Evolutionary conservation across 1,140 invertebrate genomes (phyloP).

Genomic region (Drosophila bifasciata): DNA sequence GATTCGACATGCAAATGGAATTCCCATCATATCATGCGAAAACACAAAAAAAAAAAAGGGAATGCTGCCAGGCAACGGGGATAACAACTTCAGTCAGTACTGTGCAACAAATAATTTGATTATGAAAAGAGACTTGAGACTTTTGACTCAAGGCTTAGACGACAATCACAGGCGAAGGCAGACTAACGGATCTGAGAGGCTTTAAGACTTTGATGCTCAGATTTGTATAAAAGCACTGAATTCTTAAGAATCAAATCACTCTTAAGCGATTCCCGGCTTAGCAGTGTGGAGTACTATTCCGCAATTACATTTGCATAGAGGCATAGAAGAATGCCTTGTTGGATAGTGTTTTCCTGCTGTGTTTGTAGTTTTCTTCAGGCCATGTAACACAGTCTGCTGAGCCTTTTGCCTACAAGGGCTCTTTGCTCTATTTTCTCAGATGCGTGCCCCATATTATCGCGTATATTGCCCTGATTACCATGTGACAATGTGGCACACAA

Average conservation of each 20-base stretch:
- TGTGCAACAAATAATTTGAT: conserved; percentile 1
- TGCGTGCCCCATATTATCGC: conserved; percentile 57
- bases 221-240: too few relatives aligned
- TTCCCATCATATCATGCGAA: background rate
- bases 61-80: conserved; percentile 2
- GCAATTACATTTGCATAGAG: conserved; percentile 15
- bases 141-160: background rate
- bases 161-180: background rate
- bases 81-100: conserved; percentile 7
- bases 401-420: conserved; percentile 38
- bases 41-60: background rate
- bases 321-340: background rate
- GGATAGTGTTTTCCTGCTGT: conserved; percentile 3
- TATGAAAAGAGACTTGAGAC: background rate
- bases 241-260: too few relatives aligned
- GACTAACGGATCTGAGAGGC: too few relatives aligned
- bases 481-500: conserved; percentile 74
- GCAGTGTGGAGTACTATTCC: background rate
- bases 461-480: conserved; percentile 68
- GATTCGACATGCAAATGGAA: conserved; percentile 46
- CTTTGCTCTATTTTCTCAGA: conserved; percentile 22
- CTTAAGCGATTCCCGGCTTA: background rate
- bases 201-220: too few relatives aligned
- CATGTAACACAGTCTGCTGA: conserved; percentile 24
- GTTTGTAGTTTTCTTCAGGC: background rate